Percentiles rank a stretch among this genome's conserved stretches.
Evolutionary conservation across 2,888 invertebrate genomes (phyloP).

Genomic region (Dendrolimus houi): DNA sequence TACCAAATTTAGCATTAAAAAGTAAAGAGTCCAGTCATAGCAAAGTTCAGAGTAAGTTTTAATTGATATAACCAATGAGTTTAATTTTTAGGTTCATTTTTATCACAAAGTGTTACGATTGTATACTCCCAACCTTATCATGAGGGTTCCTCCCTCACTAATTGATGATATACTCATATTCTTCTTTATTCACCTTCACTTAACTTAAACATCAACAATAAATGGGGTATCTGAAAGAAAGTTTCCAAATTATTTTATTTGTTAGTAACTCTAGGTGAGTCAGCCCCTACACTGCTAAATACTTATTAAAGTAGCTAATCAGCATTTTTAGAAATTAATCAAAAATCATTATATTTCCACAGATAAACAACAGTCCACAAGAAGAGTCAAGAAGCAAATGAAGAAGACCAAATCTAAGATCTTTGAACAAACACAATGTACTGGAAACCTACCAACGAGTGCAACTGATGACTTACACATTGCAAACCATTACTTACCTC

Average conservation of each 20-base stretch:
- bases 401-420: neutral
- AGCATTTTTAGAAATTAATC: neutral
- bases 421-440: neutral
- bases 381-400: neutral
- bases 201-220: no score
- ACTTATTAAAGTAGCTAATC: no score
- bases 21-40: neutral
- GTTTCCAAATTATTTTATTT: no score
- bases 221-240: no score
- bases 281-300: no score
- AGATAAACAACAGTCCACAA: neutral
- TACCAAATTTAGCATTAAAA: slow-evolving; percentile 8
- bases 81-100: no score
- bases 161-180: no score
- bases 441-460: neutral
- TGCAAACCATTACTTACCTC: neutral
- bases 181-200: no score
- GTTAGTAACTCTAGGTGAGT: no score
- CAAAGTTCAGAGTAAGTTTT: neutral
- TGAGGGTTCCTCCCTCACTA: no score
- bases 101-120: no score
- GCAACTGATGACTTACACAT: neutral
- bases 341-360: neutral
- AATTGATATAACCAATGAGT: neutral
- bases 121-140: no score